Conservation (phyloP, 2,113 vertebrate genomes). For the Microtus pennsylvanicus region DNA sequence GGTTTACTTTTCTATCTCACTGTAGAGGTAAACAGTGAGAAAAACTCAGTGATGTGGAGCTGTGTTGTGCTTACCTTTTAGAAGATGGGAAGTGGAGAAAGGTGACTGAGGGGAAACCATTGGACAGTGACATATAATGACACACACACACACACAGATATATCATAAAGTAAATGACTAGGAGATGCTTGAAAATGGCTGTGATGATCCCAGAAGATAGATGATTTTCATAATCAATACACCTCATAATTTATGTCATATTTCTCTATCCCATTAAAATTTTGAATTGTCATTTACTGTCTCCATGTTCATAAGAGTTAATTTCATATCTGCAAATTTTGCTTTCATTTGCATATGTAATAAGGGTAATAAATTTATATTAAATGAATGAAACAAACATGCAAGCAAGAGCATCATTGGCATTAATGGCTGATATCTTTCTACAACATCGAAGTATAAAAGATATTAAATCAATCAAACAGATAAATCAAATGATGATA, state of each 20-base stretch:
- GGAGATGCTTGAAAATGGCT: neutral
- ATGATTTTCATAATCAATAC: neutral
- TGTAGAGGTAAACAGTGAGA: slow-evolving; percentile 41
- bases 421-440: neutral
- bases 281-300: slow-evolving; percentile 4
- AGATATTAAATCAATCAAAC: neutral
- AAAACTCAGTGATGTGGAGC: neutral
- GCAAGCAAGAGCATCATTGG: neutral
- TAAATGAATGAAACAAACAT: slow-evolving; percentile 31
- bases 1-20: neutral
- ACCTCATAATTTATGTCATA: neutral
- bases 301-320: neutral
- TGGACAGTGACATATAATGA: neutral
- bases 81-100: neutral
- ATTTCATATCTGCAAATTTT: slow-evolving; percentile 34
- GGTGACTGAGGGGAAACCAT: neutral
- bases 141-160: no score
- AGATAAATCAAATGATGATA: neutral
- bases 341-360: slow-evolving; percentile 5
- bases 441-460: neutral
- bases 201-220: neutral
- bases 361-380: slow-evolving; percentile 45
- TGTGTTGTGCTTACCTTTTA: neutral
- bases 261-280: slow-evolving; percentile 32
- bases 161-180: neutral